phyloP scores from a whole-genome alignment of 2,888 invertebrate species.

The Glyphotaelius pellucidus region DNA sequence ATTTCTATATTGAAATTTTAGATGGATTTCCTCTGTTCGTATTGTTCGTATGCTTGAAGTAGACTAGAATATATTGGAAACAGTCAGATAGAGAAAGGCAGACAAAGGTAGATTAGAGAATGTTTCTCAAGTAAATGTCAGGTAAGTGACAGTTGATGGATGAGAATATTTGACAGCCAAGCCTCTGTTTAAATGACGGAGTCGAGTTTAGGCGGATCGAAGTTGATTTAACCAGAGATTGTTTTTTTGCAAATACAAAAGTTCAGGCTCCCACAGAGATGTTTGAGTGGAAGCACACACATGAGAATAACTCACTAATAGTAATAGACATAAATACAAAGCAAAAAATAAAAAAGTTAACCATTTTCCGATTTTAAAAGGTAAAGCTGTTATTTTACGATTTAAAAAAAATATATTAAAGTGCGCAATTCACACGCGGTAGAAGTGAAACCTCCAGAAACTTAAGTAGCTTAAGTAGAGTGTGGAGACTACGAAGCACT shows the following conservation, averaged over 20 bases:
- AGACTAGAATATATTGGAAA: neutral
- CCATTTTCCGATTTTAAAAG: too few species aligned
- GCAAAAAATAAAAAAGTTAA: neutral
- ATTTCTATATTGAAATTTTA: neutral
- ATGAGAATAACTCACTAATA: too few species aligned
- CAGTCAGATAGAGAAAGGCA: neutral
- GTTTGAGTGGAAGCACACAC: neutral
- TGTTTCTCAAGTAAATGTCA: neutral
- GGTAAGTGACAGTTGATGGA: neutral
- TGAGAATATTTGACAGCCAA: neutral
- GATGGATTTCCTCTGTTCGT: neutral
- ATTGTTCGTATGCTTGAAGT: neutral
- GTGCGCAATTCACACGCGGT: too few species aligned
- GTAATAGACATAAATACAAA: neutral
- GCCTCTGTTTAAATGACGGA: neutral
- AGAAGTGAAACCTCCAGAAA: too few species aligned
- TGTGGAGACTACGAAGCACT: too few species aligned
- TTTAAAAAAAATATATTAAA: too few species aligned
- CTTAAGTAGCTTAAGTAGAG: too few species aligned
- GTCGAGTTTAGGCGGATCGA: neutral
- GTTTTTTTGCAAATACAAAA: neutral
- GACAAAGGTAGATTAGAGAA: neutral
- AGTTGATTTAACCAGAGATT: neutral
- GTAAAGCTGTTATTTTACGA: too few species aligned
- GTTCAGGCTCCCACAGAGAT: neutral